Base-by-base conservation (phyloP, 2,797 vertebrate species). In the Notolepis coatsorum region DNA sequence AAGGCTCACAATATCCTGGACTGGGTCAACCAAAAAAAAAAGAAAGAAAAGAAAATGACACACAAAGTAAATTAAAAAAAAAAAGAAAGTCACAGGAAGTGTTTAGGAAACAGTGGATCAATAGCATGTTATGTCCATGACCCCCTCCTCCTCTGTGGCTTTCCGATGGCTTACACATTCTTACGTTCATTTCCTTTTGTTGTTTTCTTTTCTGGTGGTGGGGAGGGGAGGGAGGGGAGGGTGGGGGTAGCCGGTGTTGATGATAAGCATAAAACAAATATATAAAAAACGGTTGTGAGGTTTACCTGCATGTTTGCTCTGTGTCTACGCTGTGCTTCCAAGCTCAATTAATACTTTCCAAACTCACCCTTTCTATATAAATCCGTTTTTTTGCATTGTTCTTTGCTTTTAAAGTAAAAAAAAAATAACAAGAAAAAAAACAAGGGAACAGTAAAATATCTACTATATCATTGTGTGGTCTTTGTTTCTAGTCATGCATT, bases 231-330 rank as follows among this genome's bases (percentile, higher is more conserved):
- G 78, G 65, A 66, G 50, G 82, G 75, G 70, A 27, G 62, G 80
- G 79, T 31, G 79, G 85, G 76, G 30, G 65, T 35, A 35, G 31
- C 9, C 35, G 15, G 15, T 37, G 10, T 37, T 12, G 3, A 37
- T 2, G 12, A 3, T 51, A 54, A 59, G 57, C 47, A 53, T 68
- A 20, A 43, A 17, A 1, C 3, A 37, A 12, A 5, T 71, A 72
- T 66, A 74, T 68, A 54, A 71, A 56, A 84, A 87, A 64, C 15
- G 64, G 30, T 80, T 87, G 88, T 89, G 84, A 90, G n/a, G 86
- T 89, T 92, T 88, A 90, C 89, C 82, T 94, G 93, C 92, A 94
- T 94, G 92, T 92, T 80, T 92, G 89, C 88, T 92, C 80, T 93
- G 92, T 93, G 91, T 93, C 85, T 89, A 89, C 88, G 75, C 81